Conservation (phyloP, 2,888 invertebrate species). For the Drosophila engyochracea region DNA sequence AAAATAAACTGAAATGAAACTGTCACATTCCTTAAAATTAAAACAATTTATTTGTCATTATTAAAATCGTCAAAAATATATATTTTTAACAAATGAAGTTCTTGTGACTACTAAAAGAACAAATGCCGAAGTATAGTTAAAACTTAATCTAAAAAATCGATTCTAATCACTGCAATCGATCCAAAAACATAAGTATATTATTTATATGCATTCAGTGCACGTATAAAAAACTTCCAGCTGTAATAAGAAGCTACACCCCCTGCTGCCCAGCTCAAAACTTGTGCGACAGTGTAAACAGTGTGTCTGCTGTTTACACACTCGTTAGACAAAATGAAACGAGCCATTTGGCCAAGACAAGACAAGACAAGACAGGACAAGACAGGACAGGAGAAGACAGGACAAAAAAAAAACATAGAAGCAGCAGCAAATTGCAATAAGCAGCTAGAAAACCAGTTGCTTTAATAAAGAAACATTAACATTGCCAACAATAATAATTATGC, state of each 20-base stretch:
- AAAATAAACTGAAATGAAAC: background rate
- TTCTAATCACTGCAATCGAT: constrained; percentile 1
- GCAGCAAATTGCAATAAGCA: constrained; percentile 34
- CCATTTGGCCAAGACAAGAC: constrained; percentile 42
- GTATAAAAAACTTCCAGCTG: background rate
- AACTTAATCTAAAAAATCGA: background rate
- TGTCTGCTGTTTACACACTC: constrained; percentile 46
- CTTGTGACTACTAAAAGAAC: background rate
- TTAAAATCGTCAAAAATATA: background rate
- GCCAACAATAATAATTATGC: constrained; percentile 73
- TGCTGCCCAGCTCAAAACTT: background rate
- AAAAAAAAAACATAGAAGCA: constrained; percentile 2
- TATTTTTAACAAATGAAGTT: background rate
- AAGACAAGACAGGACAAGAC: background rate
- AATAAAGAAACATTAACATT: constrained; percentile 49
- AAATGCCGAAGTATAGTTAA: background rate
- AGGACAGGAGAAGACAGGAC: background rate
- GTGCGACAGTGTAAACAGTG: constrained; percentile 22
- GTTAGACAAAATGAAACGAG: constrained; percentile 66
- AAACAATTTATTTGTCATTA: background rate
- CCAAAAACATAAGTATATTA: background rate
- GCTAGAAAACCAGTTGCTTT: constrained; percentile 55
- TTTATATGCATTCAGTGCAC: background rate
- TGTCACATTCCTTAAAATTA: background rate
- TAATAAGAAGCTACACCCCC: background rate